These are phyloP conservation scores for Antheraea mylitta DNA, from an alignment of 1,140 invertebrate genomes.

Conservation along the genomic window DNA sequence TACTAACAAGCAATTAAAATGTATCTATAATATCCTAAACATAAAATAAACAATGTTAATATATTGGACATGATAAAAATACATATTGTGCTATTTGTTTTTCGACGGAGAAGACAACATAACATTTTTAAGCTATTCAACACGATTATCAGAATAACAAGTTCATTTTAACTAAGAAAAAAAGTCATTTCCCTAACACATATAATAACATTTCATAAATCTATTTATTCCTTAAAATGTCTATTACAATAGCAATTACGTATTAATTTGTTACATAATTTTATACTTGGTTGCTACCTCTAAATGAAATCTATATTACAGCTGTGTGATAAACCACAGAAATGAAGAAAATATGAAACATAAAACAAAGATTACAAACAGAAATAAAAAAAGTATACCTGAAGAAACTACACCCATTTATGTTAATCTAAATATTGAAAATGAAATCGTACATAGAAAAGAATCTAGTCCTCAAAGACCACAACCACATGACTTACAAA, in stretches of 20 bases:
- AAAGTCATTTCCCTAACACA: no score
- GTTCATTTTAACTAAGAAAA: no score
- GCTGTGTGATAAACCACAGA: neutral
- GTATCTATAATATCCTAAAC: neutral
- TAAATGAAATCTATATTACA: constrained; percentile 7
- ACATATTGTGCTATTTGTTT: no score
- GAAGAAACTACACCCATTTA: constrained; percentile 7
- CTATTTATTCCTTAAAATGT: no score
- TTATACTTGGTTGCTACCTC: no score
- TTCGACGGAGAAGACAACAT: no score
- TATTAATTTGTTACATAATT: no score
- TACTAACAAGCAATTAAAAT: neutral
- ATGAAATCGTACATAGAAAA: neutral
- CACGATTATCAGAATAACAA: no score
- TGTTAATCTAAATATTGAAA: neutral
- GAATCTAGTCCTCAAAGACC: neutral
- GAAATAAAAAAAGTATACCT: neutral
- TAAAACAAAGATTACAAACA: neutral
- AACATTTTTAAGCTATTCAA: no score
- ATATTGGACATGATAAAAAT: no score
- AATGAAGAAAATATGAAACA: constrained; percentile 1
- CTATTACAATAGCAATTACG: no score
- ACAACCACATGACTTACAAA: neutral
- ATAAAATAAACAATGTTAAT: no score
- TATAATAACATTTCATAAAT: neutral